A percentile compares a stretch with the other conserved stretches of the same genome.
These are phyloP conservation scores for Melitaea athalia DNA, from an alignment of 2,888 invertebrate genomes.

Conservation along the genomic window DNA sequence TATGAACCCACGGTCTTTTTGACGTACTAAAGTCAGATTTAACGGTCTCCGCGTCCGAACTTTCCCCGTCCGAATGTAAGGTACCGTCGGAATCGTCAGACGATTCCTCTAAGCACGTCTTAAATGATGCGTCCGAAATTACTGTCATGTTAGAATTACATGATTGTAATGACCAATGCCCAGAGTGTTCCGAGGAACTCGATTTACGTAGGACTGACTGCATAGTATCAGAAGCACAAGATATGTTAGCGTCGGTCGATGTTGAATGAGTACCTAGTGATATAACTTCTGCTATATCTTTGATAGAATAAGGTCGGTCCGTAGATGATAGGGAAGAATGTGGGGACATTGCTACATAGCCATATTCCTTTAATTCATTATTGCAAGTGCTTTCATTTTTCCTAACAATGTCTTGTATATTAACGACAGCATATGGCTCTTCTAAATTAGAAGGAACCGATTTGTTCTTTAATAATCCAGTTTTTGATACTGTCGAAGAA, in stretches of 20 bases:
- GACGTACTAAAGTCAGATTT: slow-evolving; percentile 69
- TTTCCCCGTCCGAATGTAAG: slow-evolving; percentile 71
- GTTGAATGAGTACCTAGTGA: slow-evolving; percentile 62
- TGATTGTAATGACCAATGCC: slow-evolving; percentile 71
- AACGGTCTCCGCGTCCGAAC: slow-evolving; percentile 71
- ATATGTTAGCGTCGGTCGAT: slow-evolving; percentile 63
- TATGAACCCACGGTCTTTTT: slow-evolving; percentile 76
- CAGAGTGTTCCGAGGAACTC: slow-evolving; percentile 76
- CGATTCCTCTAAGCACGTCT: slow-evolving; percentile 70
- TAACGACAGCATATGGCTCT: slow-evolving; percentile 68
- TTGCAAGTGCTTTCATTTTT: slow-evolving; percentile 48
- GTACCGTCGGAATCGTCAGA: slow-evolving; percentile 71
- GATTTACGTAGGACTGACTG: slow-evolving; percentile 56
- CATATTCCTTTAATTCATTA: slow-evolving; percentile 24
- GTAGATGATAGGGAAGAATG: slow-evolving; percentile 61
- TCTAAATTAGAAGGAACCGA: slow-evolving; percentile 68
- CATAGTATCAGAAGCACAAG: slow-evolving; percentile 67
- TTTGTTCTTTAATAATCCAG: slow-evolving; percentile 61
- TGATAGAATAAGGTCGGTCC: slow-evolving; percentile 66
- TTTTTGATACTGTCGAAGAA: slow-evolving; percentile 57
- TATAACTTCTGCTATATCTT: slow-evolving; percentile 73
- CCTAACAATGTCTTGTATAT: slow-evolving; percentile 57
- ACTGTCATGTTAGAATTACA: slow-evolving; percentile 73
- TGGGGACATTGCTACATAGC: slow-evolving; percentile 62
- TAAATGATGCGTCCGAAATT: slow-evolving; percentile 69